Base-by-base conservation (phyloP, 2,797 vertebrate genomes). In the Psittacula echo region DNA sequence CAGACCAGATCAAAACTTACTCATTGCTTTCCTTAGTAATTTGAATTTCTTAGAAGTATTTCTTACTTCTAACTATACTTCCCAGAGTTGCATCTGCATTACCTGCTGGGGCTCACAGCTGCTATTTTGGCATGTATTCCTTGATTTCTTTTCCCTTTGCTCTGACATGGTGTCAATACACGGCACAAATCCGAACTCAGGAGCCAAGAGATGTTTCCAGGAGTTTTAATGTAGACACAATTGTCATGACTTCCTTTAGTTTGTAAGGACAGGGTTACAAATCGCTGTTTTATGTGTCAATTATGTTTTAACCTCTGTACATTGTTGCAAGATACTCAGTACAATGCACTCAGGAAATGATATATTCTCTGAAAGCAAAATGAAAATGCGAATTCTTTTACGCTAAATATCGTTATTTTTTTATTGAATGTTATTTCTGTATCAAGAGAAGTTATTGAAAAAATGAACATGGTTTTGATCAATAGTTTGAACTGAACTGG, bases 401-500 rank as follows among this genome's bases (percentile, higher is more conserved):
- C 9, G n/a, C 4, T 27, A 87, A 64, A 27, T 93, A 56, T 10
- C 5, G 11, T 42, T 60, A 42, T 3, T 39, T 82, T 45, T 74
- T 66, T 77, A 70, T 65, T 91, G 42, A 85, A 51, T 48, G 15
- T 73, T 94, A 30, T 41, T 90, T 54, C 64, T 85, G 13, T 83
- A 65, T 82, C 51, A 80, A 42, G 47, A 21, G 32, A 85, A 56
- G 9, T 53, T 85, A n/a, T 24, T 77, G 56, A 68, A 65, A 37
- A 80, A 65, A 66, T 7, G 3, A 71, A 61, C 14, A 5, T 37
- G 8, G 44, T 71, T 94, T 93, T 86, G 68, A 65, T 86, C 64
- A 74, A 3, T 66, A 92, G 45, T 70, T 75, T 61, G 79, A 92
- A 82, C 24, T 60, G 44, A 72, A 85, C 41, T 71, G 32, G 9